Evolutionary conservation across 2,888 invertebrate genomes (phyloP).

Genomic region (Dryobotodes eremita): DNA sequence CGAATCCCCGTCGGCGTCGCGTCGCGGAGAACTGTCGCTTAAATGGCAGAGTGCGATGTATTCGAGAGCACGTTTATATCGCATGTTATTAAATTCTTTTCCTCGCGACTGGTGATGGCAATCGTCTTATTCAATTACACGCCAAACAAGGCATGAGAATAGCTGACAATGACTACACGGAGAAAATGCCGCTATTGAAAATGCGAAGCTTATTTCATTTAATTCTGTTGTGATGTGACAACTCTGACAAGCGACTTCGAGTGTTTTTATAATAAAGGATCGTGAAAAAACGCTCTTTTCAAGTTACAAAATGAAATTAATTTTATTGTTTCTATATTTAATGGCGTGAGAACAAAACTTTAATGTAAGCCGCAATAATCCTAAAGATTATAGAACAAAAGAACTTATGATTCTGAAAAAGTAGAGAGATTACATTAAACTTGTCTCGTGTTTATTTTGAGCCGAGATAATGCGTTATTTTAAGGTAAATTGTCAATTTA

Average conservation of each 20-base stretch:
- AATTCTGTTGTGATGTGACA: slow-evolving; percentile 75
- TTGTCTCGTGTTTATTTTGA: slow-evolving; percentile 21
- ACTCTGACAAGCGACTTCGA: slow-evolving; percentile 69
- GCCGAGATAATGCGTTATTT: slow-evolving; percentile 10
- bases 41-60: slow-evolving; percentile 73
- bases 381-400: slow-evolving; percentile 43
- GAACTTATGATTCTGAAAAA: slow-evolving; percentile 43
- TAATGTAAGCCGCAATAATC: slow-evolving; percentile 45
- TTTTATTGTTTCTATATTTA: slow-evolving; percentile 54
- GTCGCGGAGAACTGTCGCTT: slow-evolving; percentile 68
- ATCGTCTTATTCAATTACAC: slow-evolving; percentile 89
- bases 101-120: slow-evolving; percentile 83
- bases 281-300: slow-evolving; percentile 44
- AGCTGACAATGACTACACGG: slow-evolving; percentile 85
- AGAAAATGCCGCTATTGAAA: slow-evolving; percentile 83
- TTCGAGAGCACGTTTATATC: slow-evolving; percentile 77
- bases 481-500: slow-evolving; percentile 28
- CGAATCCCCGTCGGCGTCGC: slow-evolving; percentile 39
- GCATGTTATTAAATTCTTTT: slow-evolving; percentile 89
- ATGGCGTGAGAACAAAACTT: slow-evolving; percentile 40
- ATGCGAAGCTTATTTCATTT: slow-evolving; percentile 83
- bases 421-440: slow-evolving; percentile 31
- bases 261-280: slow-evolving; percentile 68
- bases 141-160: slow-evolving; percentile 85
- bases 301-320: slow-evolving; percentile 41